Conservation (phyloP, 2,888 invertebrate species). For the Lithophane semibrunnea region DNA sequence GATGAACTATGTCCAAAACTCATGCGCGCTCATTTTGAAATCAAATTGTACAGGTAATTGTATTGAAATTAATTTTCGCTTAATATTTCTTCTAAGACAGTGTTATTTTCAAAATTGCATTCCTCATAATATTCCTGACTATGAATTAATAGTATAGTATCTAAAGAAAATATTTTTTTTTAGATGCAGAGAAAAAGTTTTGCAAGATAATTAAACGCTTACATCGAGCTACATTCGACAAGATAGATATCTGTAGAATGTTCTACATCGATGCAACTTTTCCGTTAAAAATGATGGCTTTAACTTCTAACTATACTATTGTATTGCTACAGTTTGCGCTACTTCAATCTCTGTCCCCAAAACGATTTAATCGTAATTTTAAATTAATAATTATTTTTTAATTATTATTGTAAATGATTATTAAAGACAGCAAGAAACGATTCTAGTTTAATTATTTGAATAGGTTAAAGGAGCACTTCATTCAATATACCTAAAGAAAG, state of each 20-base stretch:
- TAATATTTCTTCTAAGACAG: background rate
- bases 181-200: conserved; percentile 22
- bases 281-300: conserved; percentile 2
- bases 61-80: background rate
- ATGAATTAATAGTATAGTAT: too few species aligned
- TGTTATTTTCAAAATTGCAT: background rate
- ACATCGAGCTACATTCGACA: conserved; percentile 17
- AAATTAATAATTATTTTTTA: too few species aligned
- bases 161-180: background rate
- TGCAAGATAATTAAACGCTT: conserved; percentile 24
- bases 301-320: conserved; percentile 18
- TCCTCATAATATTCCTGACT: background rate
- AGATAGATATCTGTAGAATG: conserved; percentile 12
- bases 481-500: background rate
- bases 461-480: background rate
- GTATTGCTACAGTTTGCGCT: conserved; percentile 22
- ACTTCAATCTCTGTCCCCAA: background rate
- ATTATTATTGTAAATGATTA: too few species aligned
- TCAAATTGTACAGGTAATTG: conserved; percentile 14
- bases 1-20: conserved; percentile 16
- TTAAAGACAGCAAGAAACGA: background rate
- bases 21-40: conserved; percentile 20
- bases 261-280: conserved; percentile 29
- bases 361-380: too few species aligned
- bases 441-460: background rate